A percentile compares a stretch with the other conserved stretches of the same genome.
Evolutionary conservation across 2,113 vertebrate species (phyloP).

Genomic region (Neodon shergylaensis): DNA sequence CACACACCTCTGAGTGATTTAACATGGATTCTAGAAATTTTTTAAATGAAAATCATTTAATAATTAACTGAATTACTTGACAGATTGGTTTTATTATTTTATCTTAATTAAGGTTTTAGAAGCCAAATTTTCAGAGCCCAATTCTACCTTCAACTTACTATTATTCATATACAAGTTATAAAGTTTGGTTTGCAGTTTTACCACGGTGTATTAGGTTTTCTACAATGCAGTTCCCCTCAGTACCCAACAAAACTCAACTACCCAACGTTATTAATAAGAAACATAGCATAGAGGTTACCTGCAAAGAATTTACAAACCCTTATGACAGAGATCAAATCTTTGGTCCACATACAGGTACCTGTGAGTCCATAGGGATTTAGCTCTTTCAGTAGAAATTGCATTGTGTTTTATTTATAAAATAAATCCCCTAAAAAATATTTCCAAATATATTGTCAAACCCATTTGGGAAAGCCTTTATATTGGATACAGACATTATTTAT

Average conservation of each 20-base stretch:
- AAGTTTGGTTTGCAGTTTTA: neutral
- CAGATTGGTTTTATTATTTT: neutral
- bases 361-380: neutral
- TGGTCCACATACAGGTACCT: neutral
- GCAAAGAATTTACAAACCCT: neutral
- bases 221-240: neutral
- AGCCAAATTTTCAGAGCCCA: neutral
- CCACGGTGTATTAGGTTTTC: neutral
- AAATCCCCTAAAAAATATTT: neutral
- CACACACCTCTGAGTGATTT: neutral
- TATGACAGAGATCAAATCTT: neutral
- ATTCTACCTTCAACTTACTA: neutral
- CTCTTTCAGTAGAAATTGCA: neutral
- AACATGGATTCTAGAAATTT: neutral
- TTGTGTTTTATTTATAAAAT: neutral
- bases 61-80: neutral
- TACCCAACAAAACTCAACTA: neutral
- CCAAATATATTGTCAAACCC: neutral
- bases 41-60: neutral
- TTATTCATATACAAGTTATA: neutral
- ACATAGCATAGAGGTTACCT: neutral
- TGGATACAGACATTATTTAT: neutral
- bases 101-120: neutral
- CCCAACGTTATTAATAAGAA: neutral
- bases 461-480: neutral